These are phyloP conservation scores for Struthio camelus DNA, from an alignment of 2,113 vertebrate species.

Conservation along the genomic window DNA sequence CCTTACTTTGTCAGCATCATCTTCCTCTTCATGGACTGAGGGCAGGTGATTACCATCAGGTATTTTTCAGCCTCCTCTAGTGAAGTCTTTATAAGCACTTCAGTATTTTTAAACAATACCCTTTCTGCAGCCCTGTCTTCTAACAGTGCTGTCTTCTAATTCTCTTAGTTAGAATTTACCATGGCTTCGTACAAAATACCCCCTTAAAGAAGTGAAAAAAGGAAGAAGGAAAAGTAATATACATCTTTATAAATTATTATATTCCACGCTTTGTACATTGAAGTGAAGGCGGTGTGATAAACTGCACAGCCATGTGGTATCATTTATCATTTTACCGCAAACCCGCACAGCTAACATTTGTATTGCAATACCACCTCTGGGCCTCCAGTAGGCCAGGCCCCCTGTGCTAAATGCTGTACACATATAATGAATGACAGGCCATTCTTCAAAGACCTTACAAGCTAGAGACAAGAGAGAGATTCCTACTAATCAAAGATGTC, in stretches of 20 bases:
- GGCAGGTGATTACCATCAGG: background rate
- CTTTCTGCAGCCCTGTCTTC: background rate
- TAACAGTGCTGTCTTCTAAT: background rate
- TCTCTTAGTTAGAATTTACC: background rate
- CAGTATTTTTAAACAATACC: background rate
- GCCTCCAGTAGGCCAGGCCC: background rate
- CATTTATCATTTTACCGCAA: constrained; percentile 12
- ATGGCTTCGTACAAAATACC: background rate
- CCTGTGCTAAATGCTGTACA: background rate
- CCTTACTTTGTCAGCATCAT: constrained; percentile 11
- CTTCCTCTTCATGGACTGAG: background rate
- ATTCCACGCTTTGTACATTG: background rate
- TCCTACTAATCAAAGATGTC: background rate
- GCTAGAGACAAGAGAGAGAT: background rate
- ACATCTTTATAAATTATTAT: background rate
- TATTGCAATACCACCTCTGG: background rate
- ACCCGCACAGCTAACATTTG: background rate
- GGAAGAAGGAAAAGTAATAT: background rate
- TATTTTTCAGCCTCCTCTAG: background rate
- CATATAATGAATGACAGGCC: background rate
- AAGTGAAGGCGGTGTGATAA: background rate
- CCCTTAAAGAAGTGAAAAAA: background rate
- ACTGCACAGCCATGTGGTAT: no score
- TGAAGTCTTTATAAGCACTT: background rate
- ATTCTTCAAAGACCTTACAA: background rate